These are phyloP conservation scores for Drosophila koepferae DNA, from an alignment of 2,888 invertebrate genomes.

Conservation along the genomic window DNA sequence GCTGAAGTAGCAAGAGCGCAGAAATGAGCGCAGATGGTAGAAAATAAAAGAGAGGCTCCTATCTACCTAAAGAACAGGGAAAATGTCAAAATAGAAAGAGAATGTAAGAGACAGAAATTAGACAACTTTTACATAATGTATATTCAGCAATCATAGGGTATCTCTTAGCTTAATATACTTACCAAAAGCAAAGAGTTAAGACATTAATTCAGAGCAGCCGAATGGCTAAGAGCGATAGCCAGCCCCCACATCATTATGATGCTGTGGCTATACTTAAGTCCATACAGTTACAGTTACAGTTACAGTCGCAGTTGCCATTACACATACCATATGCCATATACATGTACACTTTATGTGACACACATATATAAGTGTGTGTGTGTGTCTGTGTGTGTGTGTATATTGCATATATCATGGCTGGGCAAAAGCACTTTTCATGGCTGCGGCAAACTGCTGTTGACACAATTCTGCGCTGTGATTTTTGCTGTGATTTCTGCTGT, in stretches of 20 bases:
- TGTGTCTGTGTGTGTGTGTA: conserved; percentile 5
- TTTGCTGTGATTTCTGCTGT: conserved; percentile 51
- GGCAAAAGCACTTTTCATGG: conserved; percentile 37
- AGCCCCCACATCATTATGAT: conserved; percentile 55
- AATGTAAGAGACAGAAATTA: no score
- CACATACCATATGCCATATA: conserved; percentile 13
- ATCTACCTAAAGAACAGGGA: no score
- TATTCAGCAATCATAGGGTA: conserved; percentile 6
- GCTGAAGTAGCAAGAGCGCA: no score
- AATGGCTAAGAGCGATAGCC: conserved; percentile 37
- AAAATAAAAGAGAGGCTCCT: no score
- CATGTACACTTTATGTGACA: conserved; percentile 9
- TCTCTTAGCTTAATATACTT: conserved; percentile 1
- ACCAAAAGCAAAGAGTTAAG: conserved; percentile 6
- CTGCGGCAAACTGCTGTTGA: conserved; percentile 62
- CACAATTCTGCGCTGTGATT: conserved; percentile 65
- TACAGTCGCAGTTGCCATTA: conserved; percentile 3
- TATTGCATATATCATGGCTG: conserved; percentile 36
- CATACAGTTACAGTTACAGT: conserved; percentile 12
- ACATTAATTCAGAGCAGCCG: conserved; percentile 51
- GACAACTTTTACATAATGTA: no score
- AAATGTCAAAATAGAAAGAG: no score
- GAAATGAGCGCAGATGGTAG: no score
- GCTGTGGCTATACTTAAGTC: conserved; percentile 45
- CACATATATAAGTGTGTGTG: not conserved